A percentile compares a stretch with the other conserved stretches of the same genome.
phyloP scores from a whole-genome alignment of 2,113 vertebrate genomes.

The Colius striatus region DNA sequence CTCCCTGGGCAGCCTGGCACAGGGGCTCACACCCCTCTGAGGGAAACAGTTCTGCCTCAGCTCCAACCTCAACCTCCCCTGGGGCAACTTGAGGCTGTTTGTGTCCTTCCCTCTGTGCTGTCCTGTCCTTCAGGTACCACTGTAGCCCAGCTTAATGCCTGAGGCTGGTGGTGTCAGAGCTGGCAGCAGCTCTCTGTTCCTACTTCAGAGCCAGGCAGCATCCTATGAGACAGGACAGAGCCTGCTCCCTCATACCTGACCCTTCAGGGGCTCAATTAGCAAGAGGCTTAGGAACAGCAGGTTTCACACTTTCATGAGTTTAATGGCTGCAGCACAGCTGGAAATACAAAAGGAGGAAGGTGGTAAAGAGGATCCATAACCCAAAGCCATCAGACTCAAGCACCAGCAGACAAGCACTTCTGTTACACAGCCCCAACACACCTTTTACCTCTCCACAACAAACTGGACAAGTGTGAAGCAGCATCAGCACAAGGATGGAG shows the following conservation, averaged over 20 bases:
- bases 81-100: no score
- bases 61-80: no score
- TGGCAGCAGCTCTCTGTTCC: no score
- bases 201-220: no score
- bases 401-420: background rate
- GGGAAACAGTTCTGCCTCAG: no score
- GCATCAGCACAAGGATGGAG: background rate
- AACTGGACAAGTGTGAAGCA: background rate
- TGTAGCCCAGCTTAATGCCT: no score
- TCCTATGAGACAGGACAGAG: no score
- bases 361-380: background rate
- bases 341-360: background rate
- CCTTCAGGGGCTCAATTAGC: background rate
- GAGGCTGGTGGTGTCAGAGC: no score
- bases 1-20: no score
- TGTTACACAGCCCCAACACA: fast-evolving
- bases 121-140: no score
- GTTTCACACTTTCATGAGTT: background rate
- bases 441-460: background rate
- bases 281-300: background rate
- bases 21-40: no score
- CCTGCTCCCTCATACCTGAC: background rate
- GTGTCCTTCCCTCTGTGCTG: no score
- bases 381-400: background rate
- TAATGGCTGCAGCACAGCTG: background rate